Percentiles rank a stretch among this genome's conserved stretches.
These are phyloP conservation scores for Porites lutea DNA, from an alignment of 64 coral and sea anemone species.

Conservation along the genomic window DNA sequence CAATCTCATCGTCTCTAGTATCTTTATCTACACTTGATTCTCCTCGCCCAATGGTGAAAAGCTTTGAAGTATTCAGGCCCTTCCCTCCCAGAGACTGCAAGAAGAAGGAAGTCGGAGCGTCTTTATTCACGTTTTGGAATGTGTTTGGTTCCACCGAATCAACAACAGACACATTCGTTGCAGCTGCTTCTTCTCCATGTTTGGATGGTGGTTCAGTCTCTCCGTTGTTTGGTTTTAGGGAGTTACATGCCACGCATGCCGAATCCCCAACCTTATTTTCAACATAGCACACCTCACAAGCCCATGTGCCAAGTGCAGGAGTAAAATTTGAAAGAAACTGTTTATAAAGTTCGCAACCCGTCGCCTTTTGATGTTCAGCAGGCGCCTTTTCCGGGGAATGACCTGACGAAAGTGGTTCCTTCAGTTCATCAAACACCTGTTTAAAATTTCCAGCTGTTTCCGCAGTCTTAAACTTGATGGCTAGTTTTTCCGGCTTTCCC, in stretches of 20 bases:
- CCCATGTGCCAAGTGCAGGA: constrained; percentile 25
- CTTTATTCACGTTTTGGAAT: constrained; percentile 4
- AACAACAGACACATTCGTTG: not conserved
- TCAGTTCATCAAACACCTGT: constrained; percentile 91
- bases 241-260: constrained; percentile 28
- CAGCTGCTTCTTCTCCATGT: not conserved
- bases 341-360: not conserved
- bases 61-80: not conserved
- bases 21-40: constrained; percentile 69
- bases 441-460: constrained; percentile 81
- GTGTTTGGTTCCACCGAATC: not conserved
- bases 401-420: not conserved
- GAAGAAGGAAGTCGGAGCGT: not conserved
- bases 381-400: not conserved
- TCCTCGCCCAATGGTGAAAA: constrained; percentile 83
- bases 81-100: not conserved
- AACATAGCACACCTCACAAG: constrained; percentile 61
- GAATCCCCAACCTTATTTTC: not conserved
- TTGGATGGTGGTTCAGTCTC: not conserved
- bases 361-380: not conserved
- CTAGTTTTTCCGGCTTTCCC: constrained; percentile 67
- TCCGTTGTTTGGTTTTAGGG: not conserved
- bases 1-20: constrained; percentile 44
- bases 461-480: constrained; percentile 77
- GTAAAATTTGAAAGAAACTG: constrained; percentile 10